These are phyloP conservation scores for Agapornis canus DNA, from an alignment of 2,797 vertebrate species.

Conservation along the genomic window DNA sequence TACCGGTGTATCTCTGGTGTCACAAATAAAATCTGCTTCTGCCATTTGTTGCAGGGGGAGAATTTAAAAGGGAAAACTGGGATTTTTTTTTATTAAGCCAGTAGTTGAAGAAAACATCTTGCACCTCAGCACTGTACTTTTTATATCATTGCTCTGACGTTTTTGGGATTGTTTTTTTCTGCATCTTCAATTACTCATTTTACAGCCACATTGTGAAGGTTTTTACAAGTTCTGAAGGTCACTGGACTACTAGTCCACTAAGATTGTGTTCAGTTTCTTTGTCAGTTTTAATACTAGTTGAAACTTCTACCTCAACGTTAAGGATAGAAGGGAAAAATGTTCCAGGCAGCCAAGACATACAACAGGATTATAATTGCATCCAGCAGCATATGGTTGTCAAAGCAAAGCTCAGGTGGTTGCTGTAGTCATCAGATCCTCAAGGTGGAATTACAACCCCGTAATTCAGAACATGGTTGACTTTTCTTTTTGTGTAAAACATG, in stretches of 20 bases:
- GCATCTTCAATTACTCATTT: not conserved
- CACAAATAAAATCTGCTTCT: not conserved
- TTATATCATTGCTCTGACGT: not conserved
- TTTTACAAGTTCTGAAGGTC: not conserved
- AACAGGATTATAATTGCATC: not conserved
- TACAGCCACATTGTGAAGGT: not conserved
- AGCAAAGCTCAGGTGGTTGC: conserved; percentile 9
- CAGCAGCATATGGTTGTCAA: not conserved
- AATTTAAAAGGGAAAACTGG: not conserved
- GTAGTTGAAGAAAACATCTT: not conserved
- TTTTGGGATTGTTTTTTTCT: not conserved
- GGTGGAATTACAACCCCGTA: not conserved
- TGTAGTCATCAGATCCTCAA: not conserved
- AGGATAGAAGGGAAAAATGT: not conserved
- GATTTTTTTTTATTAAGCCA: not conserved
- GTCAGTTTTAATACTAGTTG: not conserved
- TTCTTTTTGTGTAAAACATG: not conserved
- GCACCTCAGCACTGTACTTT: not conserved
- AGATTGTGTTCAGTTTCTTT: not conserved
- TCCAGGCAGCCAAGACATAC: not conserved
- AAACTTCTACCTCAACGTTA: conserved; percentile 51
- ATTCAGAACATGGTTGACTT: not conserved
- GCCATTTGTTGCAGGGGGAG: not conserved
- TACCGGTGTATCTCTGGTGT: not conserved
- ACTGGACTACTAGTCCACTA: not conserved